Evolutionary conservation across 37 sponge, comb jelly and placozoan species (phyloP).

Genomic region (Theonella swinhoei): DNA sequence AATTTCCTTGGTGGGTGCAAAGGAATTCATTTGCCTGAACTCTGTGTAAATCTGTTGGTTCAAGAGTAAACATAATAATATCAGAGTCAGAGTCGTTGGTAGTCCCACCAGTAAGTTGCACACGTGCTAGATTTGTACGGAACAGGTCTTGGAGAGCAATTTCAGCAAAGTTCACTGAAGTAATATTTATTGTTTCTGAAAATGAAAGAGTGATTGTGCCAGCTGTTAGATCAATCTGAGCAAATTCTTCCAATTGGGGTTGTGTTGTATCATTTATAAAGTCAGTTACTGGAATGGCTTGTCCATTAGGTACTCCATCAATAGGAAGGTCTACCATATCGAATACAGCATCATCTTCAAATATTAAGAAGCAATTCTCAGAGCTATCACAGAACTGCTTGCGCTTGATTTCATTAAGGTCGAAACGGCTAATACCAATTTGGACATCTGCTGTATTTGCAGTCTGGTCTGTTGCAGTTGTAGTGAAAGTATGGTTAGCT

Average conservation of each 20-base stretch:
- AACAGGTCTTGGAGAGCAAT: constrained; percentile 79
- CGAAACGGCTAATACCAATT: constrained; percentile 54
- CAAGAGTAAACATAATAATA: constrained; percentile 58
- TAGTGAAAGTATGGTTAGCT: constrained; percentile 68
- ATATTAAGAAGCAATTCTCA: constrained; percentile 69
- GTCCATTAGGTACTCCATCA: constrained; percentile 71
- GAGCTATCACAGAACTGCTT: constrained; percentile 62
- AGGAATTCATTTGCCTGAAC: constrained; percentile 69
- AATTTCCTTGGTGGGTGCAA: constrained; percentile 83
- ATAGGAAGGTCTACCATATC: constrained; percentile 88
- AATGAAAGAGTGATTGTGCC: constrained; percentile 75
- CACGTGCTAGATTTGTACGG: constrained; percentile 37
- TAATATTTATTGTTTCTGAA: constrained; percentile 79
- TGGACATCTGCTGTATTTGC: constrained; percentile 59
- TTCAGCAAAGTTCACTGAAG: constrained; percentile 62
- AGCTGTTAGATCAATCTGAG: constrained; percentile 62
- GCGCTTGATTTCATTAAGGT: constrained; percentile 92
- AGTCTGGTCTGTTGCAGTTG: constrained; percentile 53
- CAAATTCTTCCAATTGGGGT: constrained; percentile 77
- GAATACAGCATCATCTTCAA: constrained; percentile 75
- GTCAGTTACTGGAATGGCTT: constrained; percentile 60
- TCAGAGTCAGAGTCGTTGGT: constrained; percentile 60
- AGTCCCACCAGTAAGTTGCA: constrained; percentile 78
- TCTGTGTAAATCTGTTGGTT: constrained; percentile 31
- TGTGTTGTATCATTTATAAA: constrained; percentile 69